Percentiles rank a stretch among this genome's conserved stretches.
Conservation (phyloP, 2,113 vertebrate species). For the Microcebus tavaratra region DNA sequence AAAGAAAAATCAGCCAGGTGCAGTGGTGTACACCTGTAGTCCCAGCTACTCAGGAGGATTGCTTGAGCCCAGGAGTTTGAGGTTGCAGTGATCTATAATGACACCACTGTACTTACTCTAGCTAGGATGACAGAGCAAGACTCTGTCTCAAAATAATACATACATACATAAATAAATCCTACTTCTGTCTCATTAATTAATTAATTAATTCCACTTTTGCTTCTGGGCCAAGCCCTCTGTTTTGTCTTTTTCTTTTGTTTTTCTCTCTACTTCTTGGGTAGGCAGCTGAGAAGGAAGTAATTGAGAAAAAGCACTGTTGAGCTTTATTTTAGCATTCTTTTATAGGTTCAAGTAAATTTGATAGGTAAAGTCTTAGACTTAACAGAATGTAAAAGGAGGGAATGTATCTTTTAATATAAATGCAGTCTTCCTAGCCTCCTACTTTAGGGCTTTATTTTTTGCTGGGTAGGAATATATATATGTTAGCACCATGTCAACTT, state of each 20-base stretch:
- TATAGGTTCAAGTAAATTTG: neutral
- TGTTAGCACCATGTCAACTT: neutral
- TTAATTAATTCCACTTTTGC: neutral
- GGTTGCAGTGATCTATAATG: too few relatives aligned
- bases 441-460: neutral
- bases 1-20: too few relatives aligned
- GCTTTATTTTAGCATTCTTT: neutral
- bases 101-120: too few relatives aligned
- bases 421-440: neutral
- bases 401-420: neutral
- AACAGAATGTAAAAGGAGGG: neutral
- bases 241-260: neutral
- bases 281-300: neutral
- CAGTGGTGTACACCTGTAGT: too few relatives aligned
- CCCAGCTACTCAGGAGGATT: too few relatives aligned
- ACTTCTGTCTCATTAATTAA: too few relatives aligned
- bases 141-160: too few relatives aligned
- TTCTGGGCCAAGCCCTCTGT: neutral
- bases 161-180: too few relatives aligned
- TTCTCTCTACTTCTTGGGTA: neutral
- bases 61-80: too few relatives aligned
- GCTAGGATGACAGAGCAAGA: too few relatives aligned
- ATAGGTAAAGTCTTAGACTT: neutral
- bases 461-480: neutral
- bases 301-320: neutral